Base-by-base conservation (phyloP, 2,797 vertebrate species). In the Jordanella pulchra region DNA sequence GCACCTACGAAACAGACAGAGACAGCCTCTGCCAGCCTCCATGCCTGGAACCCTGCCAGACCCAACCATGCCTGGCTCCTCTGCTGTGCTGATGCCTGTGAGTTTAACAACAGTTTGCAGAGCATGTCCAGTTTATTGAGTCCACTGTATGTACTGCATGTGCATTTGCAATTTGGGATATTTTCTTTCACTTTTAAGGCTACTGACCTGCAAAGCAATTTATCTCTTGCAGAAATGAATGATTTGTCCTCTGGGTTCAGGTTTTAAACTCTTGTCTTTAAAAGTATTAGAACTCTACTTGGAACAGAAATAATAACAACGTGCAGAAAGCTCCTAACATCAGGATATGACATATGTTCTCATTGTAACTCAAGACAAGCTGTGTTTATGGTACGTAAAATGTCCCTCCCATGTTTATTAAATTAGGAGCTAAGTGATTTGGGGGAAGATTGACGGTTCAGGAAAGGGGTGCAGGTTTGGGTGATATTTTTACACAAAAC, bases 41-140 rank as follows among this genome's bases (percentile, higher is more conserved):
- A 99, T 99, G 97, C 96, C 98, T 45, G 98, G 97, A 90, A 98
- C 96, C 25, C 95, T 99, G 89, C 97, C 98, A 82, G 98, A 99
- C 91, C 97, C 97, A 0, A 97, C 97, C 76, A 99, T 99, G 98
- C 98, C 97, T 0, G 97, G 97, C 92, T 99, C 97, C 84, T 99
- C 98, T 0, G 97, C 98, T 60, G 97, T 99, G 65, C 91, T 99
- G 86, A 98, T 99, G 98, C 97, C 98, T 61, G 98, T 99, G 94
- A 98, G 98, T 96, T 90, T 81, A 75, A 91, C 84, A 89, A 84
- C 72, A 56, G 73, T 79, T 71, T 86, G 79, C 86, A 79, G 68
- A 89, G 72, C 66, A 81, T 47, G 73, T 70, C 71, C 67, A 55
- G 71, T 39, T 71, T 77, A 78, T 44, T 30, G 50, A 30, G 56